Conservation (phyloP, 92 coral and sea anemone species). For the Heteractis magnifica region DNA sequence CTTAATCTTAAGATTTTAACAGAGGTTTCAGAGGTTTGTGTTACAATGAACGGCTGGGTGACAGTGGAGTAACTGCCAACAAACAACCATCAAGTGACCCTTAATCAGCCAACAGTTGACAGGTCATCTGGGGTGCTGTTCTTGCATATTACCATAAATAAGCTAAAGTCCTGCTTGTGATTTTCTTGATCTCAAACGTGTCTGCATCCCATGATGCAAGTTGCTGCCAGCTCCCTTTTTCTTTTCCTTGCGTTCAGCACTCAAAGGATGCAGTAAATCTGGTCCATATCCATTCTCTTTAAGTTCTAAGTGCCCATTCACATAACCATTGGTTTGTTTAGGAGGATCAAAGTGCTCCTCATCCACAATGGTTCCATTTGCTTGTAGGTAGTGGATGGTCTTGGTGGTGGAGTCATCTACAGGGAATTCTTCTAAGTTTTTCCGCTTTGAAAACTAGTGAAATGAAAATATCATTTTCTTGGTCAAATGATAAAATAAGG, state of each 20-base stretch:
- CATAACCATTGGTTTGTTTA: conserved; percentile 36
- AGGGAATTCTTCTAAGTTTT: conserved; percentile 75
- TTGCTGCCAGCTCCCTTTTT: conserved; percentile 48
- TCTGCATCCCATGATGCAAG: conserved; percentile 22
- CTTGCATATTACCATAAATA: neutral
- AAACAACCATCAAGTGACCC: too few relatives aligned
- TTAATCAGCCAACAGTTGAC: neutral
- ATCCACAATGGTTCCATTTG: conserved; percentile 58
- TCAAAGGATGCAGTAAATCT: conserved; percentile 23
- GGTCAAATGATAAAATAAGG: neutral
- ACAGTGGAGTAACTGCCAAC: too few relatives aligned
- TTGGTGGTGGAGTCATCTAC: conserved; percentile 78
- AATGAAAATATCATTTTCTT: neutral
- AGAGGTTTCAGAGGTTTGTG: too few relatives aligned
- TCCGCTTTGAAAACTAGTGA: conserved; percentile 22
- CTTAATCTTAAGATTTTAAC: too few relatives aligned
- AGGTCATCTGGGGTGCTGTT: neutral
- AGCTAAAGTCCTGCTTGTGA: conserved; percentile 65
- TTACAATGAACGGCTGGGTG: too few relatives aligned
- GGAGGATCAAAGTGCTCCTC: conserved; percentile 22
- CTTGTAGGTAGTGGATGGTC: conserved; percentile 73
- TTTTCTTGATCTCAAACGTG: conserved; percentile 54
- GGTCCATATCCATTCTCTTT: conserved; percentile 23
- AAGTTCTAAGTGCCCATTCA: conserved; percentile 40
- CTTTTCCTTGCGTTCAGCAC: conserved; percentile 37